These are phyloP conservation scores for Chaetodon trifascialis DNA, from an alignment of 2,113 vertebrate genomes.

Conservation along the genomic window DNA sequence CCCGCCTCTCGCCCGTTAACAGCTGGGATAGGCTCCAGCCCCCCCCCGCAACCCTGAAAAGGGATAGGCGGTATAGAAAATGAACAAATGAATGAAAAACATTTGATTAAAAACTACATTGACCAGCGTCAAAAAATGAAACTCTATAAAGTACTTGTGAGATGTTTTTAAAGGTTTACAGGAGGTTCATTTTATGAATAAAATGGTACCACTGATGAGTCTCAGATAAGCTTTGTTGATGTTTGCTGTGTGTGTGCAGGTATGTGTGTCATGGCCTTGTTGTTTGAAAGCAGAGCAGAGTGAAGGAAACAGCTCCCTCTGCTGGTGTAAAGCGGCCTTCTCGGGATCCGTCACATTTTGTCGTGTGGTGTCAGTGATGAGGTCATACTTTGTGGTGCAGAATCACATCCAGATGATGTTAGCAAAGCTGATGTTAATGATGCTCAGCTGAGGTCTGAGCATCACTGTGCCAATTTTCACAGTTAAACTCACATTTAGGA, in stretches of 20 bases:
- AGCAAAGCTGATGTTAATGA: too few relatives aligned
- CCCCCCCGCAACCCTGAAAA: too few relatives aligned
- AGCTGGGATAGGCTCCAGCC: too few relatives aligned
- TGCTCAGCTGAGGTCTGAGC: neutral
- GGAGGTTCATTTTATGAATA: neutral
- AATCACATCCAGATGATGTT: neutral
- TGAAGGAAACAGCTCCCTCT: constrained; percentile 27
- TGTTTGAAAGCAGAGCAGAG: neutral
- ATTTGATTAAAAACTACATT: too few relatives aligned
- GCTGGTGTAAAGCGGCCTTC: constrained; percentile 10
- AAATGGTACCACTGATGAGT: neutral
- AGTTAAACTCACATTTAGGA: too few relatives aligned
- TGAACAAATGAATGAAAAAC: too few relatives aligned
- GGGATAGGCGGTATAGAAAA: too few relatives aligned
- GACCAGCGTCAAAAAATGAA: too few relatives aligned
- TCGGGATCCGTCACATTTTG: neutral
- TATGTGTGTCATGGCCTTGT: neutral
- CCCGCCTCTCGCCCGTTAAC: too few relatives aligned
- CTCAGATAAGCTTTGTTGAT: neutral
- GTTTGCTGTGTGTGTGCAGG: neutral
- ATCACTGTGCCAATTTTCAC: neutral
- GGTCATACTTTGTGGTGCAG: neutral
- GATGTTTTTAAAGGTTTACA: too few relatives aligned
- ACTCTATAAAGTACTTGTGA: too few relatives aligned
- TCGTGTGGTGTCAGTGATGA: neutral